These are phyloP conservation scores for Cacatua alba DNA, from an alignment of 2,113 vertebrate genomes.

Conservation along the genomic window DNA sequence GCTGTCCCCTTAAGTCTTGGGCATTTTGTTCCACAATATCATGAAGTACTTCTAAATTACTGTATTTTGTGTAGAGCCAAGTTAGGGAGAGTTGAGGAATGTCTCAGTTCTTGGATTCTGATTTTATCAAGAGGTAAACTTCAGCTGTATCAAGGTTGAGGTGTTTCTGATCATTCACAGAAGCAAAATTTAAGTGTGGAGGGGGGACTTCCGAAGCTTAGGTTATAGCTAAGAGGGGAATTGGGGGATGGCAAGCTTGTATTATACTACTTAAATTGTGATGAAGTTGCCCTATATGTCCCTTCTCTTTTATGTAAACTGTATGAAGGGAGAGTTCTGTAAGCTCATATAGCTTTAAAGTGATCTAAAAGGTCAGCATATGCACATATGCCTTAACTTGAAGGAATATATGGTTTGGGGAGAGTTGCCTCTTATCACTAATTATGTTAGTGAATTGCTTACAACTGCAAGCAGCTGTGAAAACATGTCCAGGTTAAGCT, in stretches of 20 bases:
- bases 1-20: neutral
- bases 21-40: neutral
- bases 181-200: neutral
- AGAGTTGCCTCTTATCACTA: neutral
- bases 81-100: neutral
- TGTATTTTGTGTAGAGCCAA: neutral
- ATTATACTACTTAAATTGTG: neutral
- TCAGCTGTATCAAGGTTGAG: neutral
- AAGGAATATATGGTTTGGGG: neutral
- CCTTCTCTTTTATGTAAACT: neutral
- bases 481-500: neutral
- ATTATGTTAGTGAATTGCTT: neutral
- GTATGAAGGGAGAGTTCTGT: neutral
- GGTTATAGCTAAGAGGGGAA: neutral
- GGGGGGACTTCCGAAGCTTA: neutral
- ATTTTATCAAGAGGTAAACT: neutral
- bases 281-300: neutral
- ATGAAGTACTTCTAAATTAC: neutral
- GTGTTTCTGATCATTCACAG: neutral
- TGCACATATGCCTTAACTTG: neutral
- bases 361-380: neutral
- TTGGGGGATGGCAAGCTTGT: neutral
- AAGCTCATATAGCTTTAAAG: neutral
- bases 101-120: neutral
- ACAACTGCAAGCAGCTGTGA: neutral